Percentiles rank a stretch among this genome's conserved stretches.
Conservation (phyloP, 2,797 vertebrate genomes). For the Tapera naevia region DNA sequence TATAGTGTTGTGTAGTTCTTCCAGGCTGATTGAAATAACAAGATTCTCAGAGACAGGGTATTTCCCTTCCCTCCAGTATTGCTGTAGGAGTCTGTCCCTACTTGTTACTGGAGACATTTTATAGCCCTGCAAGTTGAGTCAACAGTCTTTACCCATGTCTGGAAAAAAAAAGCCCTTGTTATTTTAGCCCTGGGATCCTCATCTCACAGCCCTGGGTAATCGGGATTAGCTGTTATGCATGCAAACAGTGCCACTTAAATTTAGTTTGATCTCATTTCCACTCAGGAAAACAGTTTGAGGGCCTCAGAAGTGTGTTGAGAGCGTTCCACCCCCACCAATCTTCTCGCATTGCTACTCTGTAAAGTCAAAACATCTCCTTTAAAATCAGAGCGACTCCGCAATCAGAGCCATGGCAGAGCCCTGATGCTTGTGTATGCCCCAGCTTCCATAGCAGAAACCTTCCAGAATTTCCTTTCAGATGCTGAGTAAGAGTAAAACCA, state of each 20-base stretch:
- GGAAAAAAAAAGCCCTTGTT: background rate
- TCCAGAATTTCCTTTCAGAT: background rate
- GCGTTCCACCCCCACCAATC: background rate
- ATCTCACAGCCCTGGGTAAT: background rate
- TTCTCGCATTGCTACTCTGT: fast-evolving
- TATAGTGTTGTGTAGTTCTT: background rate
- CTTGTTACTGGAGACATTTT: constrained; percentile 53
- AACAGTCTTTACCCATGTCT: background rate
- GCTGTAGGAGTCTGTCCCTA: constrained; percentile 47
- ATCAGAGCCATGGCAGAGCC: background rate
- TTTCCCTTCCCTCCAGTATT: constrained; percentile 44
- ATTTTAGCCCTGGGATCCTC: constrained; percentile 16
- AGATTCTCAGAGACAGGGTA: constrained; percentile 49
- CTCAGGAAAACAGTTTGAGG: background rate
- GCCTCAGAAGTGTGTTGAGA: background rate
- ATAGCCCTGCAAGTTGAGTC: constrained; percentile 23
- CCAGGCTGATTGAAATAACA: constrained; percentile 33
- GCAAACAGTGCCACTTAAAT: background rate
- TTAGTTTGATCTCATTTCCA: constrained; percentile 33
- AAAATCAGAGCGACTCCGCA: background rate
- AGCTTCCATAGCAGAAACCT: background rate
- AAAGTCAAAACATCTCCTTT: background rate
- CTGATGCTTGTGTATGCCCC: background rate
- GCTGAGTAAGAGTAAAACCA: background rate
- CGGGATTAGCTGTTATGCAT: background rate